phyloP scores from a whole-genome alignment of 2,113 vertebrate species.

The Origma solitaria region DNA sequence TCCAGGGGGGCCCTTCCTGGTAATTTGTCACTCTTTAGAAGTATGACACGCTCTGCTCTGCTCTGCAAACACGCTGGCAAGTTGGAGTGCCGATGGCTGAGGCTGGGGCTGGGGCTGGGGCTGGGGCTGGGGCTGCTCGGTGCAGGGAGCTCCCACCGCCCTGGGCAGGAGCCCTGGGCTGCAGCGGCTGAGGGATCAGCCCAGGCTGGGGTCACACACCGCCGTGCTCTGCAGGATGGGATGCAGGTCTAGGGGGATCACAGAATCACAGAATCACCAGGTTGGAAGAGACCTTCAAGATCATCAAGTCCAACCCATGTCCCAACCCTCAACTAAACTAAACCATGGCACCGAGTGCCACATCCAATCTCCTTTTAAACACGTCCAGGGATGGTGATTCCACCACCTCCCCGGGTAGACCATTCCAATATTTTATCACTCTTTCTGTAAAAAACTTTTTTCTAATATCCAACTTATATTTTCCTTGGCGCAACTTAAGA shows the following conservation, averaged over 20 bases:
- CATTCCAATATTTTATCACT: too few species aligned
- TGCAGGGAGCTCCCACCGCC: neutral
- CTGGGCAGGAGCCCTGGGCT: fast-evolving
- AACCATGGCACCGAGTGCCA: too few species aligned
- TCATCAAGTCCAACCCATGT: too few species aligned
- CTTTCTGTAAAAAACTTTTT: too few species aligned
- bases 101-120: neutral
- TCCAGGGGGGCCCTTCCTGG: constrained; percentile 46
- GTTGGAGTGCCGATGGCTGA: neutral
- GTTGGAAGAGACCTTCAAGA: too few species aligned
- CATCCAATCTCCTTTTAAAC: too few species aligned
- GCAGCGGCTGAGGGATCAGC: fast-evolving
- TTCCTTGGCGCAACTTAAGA: too few species aligned
- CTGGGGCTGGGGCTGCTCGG: neutral
- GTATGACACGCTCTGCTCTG: constrained; percentile 16
- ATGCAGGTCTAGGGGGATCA: neutral
- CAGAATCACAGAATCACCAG: too few species aligned
- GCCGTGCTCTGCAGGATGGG: fast-evolving
- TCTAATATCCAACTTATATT: too few species aligned
- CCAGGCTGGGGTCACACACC: neutral
- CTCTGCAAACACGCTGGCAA: neutral
- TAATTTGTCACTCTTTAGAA: constrained; percentile 55
- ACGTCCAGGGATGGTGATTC: too few species aligned
- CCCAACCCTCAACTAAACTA: too few species aligned
- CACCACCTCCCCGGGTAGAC: too few species aligned